Evolutionary conservation across 2,797 vertebrate species (phyloP).

Genomic region (Menidia menidia): DNA sequence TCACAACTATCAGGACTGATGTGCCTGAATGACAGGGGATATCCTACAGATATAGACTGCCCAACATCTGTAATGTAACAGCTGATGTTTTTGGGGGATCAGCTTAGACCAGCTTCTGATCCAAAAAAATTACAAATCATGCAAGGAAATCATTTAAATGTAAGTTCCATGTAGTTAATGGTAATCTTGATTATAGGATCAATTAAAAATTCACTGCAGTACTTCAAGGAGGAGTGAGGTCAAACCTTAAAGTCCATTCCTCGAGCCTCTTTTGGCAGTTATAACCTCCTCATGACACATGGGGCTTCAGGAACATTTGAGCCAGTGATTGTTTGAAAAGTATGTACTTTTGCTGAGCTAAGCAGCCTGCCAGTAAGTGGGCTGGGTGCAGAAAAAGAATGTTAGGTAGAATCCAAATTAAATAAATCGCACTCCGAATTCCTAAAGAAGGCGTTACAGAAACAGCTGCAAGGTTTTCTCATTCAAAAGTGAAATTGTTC

Average conservation of each 20-base stretch:
- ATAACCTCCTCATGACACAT: constrained; percentile 14
- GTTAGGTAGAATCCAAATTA: constrained; percentile 68
- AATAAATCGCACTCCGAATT: constrained; percentile 57
- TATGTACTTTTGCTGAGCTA: constrained; percentile 36
- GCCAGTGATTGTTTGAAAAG: constrained; percentile 53
- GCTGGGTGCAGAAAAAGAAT: constrained; percentile 65
- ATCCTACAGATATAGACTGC: background rate
- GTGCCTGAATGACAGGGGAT: background rate
- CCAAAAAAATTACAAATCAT: background rate
- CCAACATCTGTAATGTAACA: constrained; percentile 6
- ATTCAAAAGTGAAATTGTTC: constrained; percentile 7
- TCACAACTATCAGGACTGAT: background rate
- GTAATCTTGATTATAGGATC: background rate
- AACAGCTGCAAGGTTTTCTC: constrained; percentile 35
- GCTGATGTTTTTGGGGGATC: constrained; percentile 5
- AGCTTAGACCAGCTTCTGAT: background rate
- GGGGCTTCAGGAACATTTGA: constrained; percentile 53
- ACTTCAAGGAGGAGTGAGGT: background rate
- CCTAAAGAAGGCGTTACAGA: constrained; percentile 20
- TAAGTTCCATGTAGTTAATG: background rate
- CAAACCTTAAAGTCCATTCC: background rate
- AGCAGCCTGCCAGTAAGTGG: constrained; percentile 39
- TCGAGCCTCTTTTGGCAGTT: constrained; percentile 14
- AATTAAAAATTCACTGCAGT: background rate
- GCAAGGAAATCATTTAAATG: background rate